phyloP scores from a whole-genome alignment of 1,140 invertebrate species.

The Trachelipus rathkii region DNA sequence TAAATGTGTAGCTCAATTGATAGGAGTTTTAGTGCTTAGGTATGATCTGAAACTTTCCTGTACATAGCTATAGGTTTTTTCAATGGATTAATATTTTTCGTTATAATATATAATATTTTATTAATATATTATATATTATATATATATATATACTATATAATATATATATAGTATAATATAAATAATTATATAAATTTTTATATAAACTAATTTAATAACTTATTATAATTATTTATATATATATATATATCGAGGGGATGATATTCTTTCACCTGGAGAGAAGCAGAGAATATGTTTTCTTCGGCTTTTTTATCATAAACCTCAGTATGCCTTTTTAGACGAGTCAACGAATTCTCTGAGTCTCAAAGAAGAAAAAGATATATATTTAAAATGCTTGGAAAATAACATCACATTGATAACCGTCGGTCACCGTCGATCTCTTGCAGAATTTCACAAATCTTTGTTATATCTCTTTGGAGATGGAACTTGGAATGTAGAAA shows the following conservation, averaged over 20 bases:
- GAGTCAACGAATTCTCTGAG: conserved; percentile 62
- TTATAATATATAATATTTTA: too few relatives aligned
- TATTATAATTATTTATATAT: too few relatives aligned
- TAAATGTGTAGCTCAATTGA: too few relatives aligned
- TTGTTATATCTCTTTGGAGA: conserved; percentile 51
- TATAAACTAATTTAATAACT: too few relatives aligned
- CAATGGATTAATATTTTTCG: too few relatives aligned
- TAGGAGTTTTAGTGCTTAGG: too few relatives aligned
- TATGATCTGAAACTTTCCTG: too few relatives aligned
- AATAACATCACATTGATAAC: conserved; percentile 57
- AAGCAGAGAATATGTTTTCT: conserved; percentile 60
- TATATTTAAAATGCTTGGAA: conserved; percentile 54
- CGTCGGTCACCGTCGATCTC: conserved; percentile 55
- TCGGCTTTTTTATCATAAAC: conserved; percentile 59
- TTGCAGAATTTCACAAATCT: conserved; percentile 54
- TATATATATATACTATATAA: too few relatives aligned
- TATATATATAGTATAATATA: too few relatives aligned
- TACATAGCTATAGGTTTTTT: too few relatives aligned
- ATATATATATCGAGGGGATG: conserved; percentile 52
- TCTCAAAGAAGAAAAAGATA: conserved; percentile 54
- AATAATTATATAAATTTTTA: too few relatives aligned
- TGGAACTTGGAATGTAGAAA: conserved; percentile 51
- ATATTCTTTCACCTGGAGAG: conserved; percentile 62
- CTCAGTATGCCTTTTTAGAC: conserved; percentile 59
- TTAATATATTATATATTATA: too few relatives aligned